phyloP scores from a whole-genome alignment of 2,888 invertebrate genomes.

The Drosophila heteroneura region DNA sequence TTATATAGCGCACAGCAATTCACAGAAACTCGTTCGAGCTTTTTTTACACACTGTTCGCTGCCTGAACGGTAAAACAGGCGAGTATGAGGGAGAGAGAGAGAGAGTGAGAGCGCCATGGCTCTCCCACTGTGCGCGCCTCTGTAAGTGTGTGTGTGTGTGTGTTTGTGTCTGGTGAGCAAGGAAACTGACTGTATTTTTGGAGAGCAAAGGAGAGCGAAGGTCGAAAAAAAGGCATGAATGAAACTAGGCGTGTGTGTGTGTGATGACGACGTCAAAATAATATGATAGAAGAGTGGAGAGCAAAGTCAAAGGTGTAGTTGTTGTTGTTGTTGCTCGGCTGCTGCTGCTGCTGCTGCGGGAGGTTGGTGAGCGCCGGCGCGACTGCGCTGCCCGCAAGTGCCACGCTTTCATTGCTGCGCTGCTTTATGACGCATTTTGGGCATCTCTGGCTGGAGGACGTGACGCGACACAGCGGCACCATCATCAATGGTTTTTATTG shows the following conservation, averaged over 20 bases:
- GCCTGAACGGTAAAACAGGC: constrained; percentile 60
- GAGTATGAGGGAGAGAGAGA: constrained; percentile 10
- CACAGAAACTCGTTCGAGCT: constrained; percentile 65
- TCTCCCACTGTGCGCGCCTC: constrained; percentile 39
- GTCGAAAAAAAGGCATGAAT: constrained; percentile 74
- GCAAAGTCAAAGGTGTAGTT: constrained; percentile 52
- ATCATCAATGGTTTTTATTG: constrained; percentile 59
- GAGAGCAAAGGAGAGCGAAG: constrained; percentile 62
- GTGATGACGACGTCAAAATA: constrained; percentile 41
- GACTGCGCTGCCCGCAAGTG: constrained; percentile 27
- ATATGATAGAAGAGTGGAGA: constrained; percentile 48
- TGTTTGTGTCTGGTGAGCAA: constrained; percentile 29
- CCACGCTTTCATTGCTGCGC: constrained; percentile 48
- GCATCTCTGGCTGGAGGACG: constrained; percentile 52
- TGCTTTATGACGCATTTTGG: constrained; percentile 64
- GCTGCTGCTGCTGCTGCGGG: neutral
- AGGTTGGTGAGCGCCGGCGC: constrained; percentile 52
- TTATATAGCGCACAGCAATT: constrained; percentile 83
- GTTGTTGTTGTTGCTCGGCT: constrained; percentile 27
- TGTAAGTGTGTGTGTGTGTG: constrained; percentile 7
- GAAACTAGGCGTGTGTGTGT: constrained; percentile 49
- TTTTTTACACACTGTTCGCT: constrained; percentile 52
- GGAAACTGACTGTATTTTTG: constrained; percentile 27
- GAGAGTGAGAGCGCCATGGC: constrained; percentile 36
- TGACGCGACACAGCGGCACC: constrained; percentile 69